Evolutionary conservation across 2,888 invertebrate genomes (phyloP), one percentile per base, ranked within the genome.

Genomic region (Chydorus sphaericus): DNA sequence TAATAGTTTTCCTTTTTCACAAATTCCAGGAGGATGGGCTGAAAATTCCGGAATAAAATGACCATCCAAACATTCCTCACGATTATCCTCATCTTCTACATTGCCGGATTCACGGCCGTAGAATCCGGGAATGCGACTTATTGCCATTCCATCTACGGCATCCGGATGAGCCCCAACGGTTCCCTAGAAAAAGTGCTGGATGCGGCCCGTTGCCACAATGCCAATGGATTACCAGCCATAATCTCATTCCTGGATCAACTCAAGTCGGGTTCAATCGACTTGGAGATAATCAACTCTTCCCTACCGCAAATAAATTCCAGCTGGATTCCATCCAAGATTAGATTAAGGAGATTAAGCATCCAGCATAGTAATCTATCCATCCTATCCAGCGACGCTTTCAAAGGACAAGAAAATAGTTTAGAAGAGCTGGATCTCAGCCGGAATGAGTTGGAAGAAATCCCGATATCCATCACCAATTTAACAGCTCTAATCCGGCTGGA

Each of bases 361-460:
- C 57, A 55, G 18, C 39, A 50, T 2, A 59, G 60, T 37, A 38
- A 48, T 18, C 56, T 61, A 33, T 38, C 55, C n/a, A 29, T 23
- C 16, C 54, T 61, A 10, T 29, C 37, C 39, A 37, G 50, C 20
- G 59, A 61, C 31, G 59, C 60, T 18, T 61, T 61, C 38, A 49
- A 48, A 8, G 60, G 59, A 11, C 52, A 58, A 36, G 58, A 58
- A 39, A 38, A 54, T 26, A 51, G 48, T 10, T 39, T 61, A 11
- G 26, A 53, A 14, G 33, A 57, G 29, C 36, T 61, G 28, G 60
- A 60, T 37, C 39, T 61, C 36, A 57, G 57, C 8, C 57, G 59
- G 2, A 60, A 61, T 31, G 30, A 26, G 10, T 55, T 59, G 30
- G 29, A 37, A 18, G 50, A 44, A 4, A 54, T 60, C 39, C 59